Base-by-base conservation (phyloP, 2,888 invertebrate genomes). In the Ormyrus nitidulus region DNA sequence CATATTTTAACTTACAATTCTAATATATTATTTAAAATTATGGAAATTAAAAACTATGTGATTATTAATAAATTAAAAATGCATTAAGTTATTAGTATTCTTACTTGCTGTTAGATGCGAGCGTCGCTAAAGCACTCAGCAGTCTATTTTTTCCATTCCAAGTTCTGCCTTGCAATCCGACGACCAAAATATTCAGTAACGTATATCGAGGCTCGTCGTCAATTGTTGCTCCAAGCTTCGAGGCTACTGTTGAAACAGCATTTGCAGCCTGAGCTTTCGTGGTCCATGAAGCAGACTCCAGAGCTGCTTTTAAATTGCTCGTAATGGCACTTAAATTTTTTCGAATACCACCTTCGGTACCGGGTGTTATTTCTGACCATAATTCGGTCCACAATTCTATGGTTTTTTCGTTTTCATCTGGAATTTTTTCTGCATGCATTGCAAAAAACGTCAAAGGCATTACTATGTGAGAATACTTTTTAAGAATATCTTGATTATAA, bases 71-170 rank as follows among this genome's bases (percentile, higher is more conserved):
- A 61, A 61, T 7, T 9, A 7, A 61, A 61, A 34, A 34, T 61
- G 2, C 34, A 34, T 34, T 61, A 61, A 61, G 34, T 61, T 61
- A 19, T 61, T 61, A 61, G 7, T 34, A 2, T 61, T 7, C 34
- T 44, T 7, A 34, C 95, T 93, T 92, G 93, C 95, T 94, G 84
- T 92, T 93, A 71, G 91, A 91, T 84, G 93, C 95, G 44, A 97
- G 91, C 19, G 94, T 94, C 0, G 96, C 94, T 6, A 97, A 88
- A 0, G 97, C 97, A 84, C 94, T 93, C 11, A 97, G 89, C 51
- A 98, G 91, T 83, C 95, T 93, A 83, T 97, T 95, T 89, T 98
- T 98, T n/a, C 98, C 98, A 84, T 94, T 94, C 94, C 97, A 98
- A 0, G 96, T 97, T 88, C 97, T 93, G 34, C 98, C 97, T 83